Percentiles rank a stretch among this genome's conserved stretches.
Conservation (phyloP, 2,888 invertebrate species). For the Stegana nigrithorax region DNA sequence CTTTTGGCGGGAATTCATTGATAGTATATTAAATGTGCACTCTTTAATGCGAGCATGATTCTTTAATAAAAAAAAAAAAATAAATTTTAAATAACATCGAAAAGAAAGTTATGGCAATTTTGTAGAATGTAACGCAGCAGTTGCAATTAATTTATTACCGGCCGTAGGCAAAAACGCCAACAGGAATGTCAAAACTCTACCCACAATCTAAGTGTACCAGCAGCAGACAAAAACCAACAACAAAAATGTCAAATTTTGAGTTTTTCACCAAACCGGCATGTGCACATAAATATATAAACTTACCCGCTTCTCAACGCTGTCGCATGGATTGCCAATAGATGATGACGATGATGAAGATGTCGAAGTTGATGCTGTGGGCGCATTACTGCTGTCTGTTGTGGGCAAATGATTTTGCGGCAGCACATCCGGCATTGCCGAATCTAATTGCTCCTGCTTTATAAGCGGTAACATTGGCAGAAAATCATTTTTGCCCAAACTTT, state of each 20-base stretch:
- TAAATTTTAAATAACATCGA: too few relatives aligned
- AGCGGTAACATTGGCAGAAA: conserved; percentile 65
- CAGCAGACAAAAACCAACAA: neutral
- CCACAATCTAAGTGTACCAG: too few relatives aligned
- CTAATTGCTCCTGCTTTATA: conserved; percentile 67
- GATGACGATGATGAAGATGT: conserved; percentile 54
- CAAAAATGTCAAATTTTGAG: neutral
- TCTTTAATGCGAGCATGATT: too few relatives aligned
- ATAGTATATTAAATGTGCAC: too few relatives aligned
- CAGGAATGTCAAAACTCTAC: conserved; percentile 14
- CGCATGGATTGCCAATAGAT: conserved; percentile 67
- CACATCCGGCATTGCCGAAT: conserved; percentile 55
- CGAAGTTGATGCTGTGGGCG: conserved; percentile 49
- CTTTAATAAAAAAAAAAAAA: neutral
- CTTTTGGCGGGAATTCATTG: too few relatives aligned
- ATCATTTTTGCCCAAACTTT: conserved; percentile 66
- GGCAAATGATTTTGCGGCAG: conserved; percentile 51
- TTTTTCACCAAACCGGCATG: too few relatives aligned
- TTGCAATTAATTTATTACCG: conserved; percentile 19
- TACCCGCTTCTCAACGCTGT: conserved; percentile 69
- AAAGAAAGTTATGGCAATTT: too few relatives aligned
- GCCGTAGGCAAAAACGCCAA: conserved; percentile 21
- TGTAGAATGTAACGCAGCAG: too few relatives aligned
- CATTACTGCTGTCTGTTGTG: conserved; percentile 38
- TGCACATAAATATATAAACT: conserved; percentile 37